These are phyloP conservation scores for Caenorhabditis tropicalis DNA, from an alignment of 1,140 invertebrate genomes.

Conservation along the genomic window DNA sequence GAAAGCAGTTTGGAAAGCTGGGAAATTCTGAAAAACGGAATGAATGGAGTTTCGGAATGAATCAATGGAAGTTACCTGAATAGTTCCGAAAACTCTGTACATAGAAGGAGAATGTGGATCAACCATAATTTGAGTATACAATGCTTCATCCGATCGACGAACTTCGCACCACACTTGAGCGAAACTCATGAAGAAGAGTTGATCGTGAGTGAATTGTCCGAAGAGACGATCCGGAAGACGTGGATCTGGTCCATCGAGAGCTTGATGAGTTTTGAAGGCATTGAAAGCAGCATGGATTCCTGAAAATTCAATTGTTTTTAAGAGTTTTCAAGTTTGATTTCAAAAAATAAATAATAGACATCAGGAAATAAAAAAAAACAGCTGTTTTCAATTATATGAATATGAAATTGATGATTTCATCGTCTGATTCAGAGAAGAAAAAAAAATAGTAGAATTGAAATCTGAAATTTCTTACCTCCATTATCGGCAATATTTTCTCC, in stretches of 20 bases:
- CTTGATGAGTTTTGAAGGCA: constrained; percentile 59
- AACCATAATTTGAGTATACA: constrained; percentile 56
- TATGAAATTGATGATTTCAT: no score
- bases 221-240: constrained; percentile 60
- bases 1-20: constrained; percentile 67
- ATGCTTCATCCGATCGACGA: constrained; percentile 38
- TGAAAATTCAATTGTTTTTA: no score
- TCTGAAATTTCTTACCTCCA: constrained; percentile 79
- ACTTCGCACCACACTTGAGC: constrained; percentile 64
- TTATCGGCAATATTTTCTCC: constrained; percentile 95
- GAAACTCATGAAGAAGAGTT: constrained; percentile 68
- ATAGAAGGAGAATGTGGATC: constrained; percentile 63
- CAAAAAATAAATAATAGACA: no score
- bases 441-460: no score
- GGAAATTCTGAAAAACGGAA: constrained; percentile 63
- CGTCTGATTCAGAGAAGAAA: no score
- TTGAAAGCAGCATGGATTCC: constrained; percentile 66
- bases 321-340: no score
- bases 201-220: constrained; percentile 62
- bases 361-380: no score
- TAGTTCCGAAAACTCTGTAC: constrained; percentile 58
- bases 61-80: constrained; percentile 1
- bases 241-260: constrained; percentile 65
- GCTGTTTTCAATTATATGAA: no score
- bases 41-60: constrained; percentile 39